Evolutionary conservation across 2,888 invertebrate genomes (phyloP), one percentile per base, ranked within the genome.

Genomic region (Sinelater perroti): DNA sequence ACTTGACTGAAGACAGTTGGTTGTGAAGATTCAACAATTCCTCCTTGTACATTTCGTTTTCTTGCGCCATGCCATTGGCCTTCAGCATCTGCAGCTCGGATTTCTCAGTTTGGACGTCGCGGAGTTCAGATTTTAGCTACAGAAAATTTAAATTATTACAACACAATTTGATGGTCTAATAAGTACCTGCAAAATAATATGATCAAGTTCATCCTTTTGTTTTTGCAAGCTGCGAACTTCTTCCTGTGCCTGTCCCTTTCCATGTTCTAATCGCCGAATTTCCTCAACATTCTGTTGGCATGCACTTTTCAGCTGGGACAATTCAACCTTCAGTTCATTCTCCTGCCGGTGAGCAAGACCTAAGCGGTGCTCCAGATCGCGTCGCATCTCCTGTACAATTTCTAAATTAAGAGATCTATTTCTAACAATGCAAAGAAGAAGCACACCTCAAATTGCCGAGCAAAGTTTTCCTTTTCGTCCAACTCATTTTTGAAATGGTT

Each of bases 321-420:
- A 61, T 74, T 79, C 61, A 46, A 77, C 80, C 13, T 85, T 82
- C 38, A 85, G 72, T 42, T 86, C 85, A 61, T 84, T 83, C 68
- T 85, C 83, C 64, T 73, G 61, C 11, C 57, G 80, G 72, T 82
- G 84, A 40, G 80, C 76, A 35, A 78, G 72, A 55, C 75, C 72
- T 4, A 79, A 64, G 64, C 83, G 81, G 65, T 81, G 82, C 63
- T 86, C 86, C 59, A 85, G 67, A 49, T 86, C 84, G 21, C 81
- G 80, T 62, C 78, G 80, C 7, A 82, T 79, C 62, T 86, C 85
- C 85, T 85, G 67, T 6, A 60, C 66, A 11, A 18, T 53, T 14
- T 53, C 50, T 28, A 47, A 40, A 5, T 50, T 45, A 16, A 47
- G 8, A 30, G 24, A 4, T 21, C 6, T 10, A 14, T 2, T 13